These are phyloP conservation scores for Cydia fagiglandana DNA, from an alignment of 1,140 invertebrate genomes.

Conservation along the genomic window DNA sequence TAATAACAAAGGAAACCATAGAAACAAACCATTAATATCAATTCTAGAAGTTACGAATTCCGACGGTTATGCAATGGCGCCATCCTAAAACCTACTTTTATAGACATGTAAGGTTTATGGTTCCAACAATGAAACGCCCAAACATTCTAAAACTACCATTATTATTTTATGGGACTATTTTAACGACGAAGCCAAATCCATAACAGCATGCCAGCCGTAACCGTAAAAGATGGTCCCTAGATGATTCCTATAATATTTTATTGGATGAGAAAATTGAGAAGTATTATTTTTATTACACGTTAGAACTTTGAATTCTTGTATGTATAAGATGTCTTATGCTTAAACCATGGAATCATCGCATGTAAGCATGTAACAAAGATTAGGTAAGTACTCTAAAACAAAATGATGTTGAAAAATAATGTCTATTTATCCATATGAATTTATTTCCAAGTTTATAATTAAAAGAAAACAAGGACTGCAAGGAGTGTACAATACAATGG, in stretches of 20 bases:
- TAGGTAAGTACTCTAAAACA: too few relatives aligned
- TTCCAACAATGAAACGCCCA: constrained; percentile 28
- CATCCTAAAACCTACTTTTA: constrained; percentile 30
- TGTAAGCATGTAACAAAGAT: too few relatives aligned
- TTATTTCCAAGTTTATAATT: background rate
- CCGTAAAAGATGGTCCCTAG: constrained; percentile 12
- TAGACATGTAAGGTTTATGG: constrained; percentile 27
- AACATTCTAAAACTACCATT: constrained; percentile 32
- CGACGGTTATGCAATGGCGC: constrained; percentile 2
- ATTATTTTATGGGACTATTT: constrained; percentile 32
- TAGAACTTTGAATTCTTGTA: background rate
- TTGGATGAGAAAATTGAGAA: background rate
- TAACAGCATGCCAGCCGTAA: constrained; percentile 8
- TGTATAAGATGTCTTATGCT: too few relatives aligned
- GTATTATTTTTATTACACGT: background rate
- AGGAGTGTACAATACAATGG: background rate
- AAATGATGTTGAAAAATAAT: too few relatives aligned
- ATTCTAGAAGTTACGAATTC: constrained; percentile 6
- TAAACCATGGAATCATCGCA: too few relatives aligned
- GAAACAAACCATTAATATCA: background rate
- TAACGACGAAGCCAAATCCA: constrained; percentile 30
- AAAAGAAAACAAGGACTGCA: background rate
- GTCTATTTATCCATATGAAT: background rate
- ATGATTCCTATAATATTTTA: background rate
- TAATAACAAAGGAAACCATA: background rate